Evolutionary conservation across 1,140 invertebrate genomes (phyloP).

Genomic region (Macrostomum lignano): DNA sequence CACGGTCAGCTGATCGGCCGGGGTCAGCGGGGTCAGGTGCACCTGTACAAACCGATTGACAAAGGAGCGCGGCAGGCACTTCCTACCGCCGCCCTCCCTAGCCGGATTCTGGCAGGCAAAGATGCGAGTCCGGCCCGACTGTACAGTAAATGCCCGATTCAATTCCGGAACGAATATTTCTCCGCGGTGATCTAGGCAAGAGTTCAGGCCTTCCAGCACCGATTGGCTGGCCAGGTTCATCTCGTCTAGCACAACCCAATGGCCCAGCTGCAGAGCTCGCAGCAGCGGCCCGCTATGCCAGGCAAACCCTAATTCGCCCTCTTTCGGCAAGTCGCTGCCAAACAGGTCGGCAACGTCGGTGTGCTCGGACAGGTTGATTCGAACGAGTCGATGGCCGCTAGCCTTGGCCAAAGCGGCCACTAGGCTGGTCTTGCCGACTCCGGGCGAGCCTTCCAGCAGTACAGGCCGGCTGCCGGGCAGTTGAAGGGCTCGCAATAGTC

Average conservation of each 20-base stretch:
- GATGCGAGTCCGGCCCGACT: constrained; percentile 39
- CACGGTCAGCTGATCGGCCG: constrained; percentile 43
- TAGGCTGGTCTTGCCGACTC: constrained; percentile 84
- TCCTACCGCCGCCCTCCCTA: constrained; percentile 69
- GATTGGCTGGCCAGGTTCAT: constrained; percentile 14
- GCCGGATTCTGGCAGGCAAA: constrained; percentile 95
- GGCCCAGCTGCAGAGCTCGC: constrained; percentile 55
- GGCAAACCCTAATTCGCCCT: constrained; percentile 40
- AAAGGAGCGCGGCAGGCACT: constrained; percentile 81
- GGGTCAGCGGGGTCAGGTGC: constrained; percentile 47
- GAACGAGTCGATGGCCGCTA: constrained; percentile 45
- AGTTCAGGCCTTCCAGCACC: constrained; percentile 68
- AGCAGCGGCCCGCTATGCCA: constrained; percentile 87
- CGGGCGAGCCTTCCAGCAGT: constrained; percentile 78
- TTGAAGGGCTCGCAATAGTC: constrained; percentile 56
- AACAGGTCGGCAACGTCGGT: constrained; percentile 94
- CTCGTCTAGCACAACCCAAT: constrained; percentile 94
- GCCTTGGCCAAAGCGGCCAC: constrained; percentile 61
- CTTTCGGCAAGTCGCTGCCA: constrained; percentile 76
- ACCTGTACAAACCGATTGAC: constrained; percentile 88
- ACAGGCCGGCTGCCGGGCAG: constrained; percentile 49
- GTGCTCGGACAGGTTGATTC: constrained; percentile 93
- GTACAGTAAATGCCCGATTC: constrained; percentile 48
- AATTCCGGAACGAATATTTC: constrained; percentile 85
- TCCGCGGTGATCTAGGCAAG: constrained; percentile 82